Conservation (phyloP, 2,113 vertebrate species). For the Phrynosoma blainvillii region DNA sequence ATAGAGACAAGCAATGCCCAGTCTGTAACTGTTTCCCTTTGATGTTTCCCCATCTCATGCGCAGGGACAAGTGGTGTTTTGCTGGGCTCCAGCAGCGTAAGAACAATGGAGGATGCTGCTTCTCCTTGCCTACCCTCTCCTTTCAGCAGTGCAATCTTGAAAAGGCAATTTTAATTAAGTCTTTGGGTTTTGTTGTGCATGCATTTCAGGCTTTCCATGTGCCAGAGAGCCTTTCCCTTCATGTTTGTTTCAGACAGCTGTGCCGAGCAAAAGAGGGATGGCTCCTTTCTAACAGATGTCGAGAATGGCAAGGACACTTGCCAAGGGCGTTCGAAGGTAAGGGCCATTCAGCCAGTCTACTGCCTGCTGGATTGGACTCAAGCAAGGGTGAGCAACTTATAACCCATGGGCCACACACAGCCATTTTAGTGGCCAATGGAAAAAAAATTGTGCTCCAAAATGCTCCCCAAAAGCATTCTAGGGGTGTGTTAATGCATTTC, state of each 20-base stretch:
- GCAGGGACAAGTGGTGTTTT: background rate
- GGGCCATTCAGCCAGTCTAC: background rate
- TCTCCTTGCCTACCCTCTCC: background rate
- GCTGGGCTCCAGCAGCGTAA: background rate
- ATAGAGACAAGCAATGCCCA: background rate
- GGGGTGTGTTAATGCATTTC: too few species aligned
- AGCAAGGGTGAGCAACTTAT: too few species aligned
- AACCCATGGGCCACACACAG: too few species aligned
- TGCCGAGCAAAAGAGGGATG: background rate
- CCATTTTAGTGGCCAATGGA: too few species aligned
- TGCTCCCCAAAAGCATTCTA: too few species aligned
- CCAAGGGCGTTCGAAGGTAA: background rate
- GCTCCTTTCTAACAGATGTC: background rate
- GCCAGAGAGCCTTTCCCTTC: constrained; percentile 3
- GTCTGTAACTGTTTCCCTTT: background rate
- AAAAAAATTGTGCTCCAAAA: too few species aligned
- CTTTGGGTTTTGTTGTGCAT: background rate
- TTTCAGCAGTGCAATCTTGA: background rate
- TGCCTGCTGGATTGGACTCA: too few species aligned
- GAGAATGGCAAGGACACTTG: background rate
- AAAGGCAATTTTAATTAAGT: constrained; percentile 28
- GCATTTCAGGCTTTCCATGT: constrained; percentile 14
- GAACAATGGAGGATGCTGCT: constrained; percentile 12
- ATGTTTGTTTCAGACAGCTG: constrained; percentile 22
- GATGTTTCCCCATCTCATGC: constrained; percentile 9